Base-by-base conservation (phyloP, 2,888 invertebrate genomes). In the Athalia cordata region DNA sequence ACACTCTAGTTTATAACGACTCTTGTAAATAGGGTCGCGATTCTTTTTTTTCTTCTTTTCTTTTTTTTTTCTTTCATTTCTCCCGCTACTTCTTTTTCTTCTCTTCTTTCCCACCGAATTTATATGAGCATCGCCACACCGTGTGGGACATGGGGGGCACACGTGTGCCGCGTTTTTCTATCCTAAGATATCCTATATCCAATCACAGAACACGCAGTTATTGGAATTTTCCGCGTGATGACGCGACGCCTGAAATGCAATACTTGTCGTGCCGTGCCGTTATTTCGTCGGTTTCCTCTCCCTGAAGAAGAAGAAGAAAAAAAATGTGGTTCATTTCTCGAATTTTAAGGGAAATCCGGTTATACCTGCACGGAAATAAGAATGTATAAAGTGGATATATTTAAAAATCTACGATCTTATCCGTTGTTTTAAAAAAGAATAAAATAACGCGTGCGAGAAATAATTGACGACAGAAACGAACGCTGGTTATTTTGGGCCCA, bases 111-210 rank as follows among this genome's bases (percentile, higher is more conserved):
- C 52, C 3, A 45, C 5, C n/a, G 11, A 59, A 59, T 72, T 9
- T 13, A 72, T 59, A 49, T 3, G 5, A 8, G 13, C 9, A 29
- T 68, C 50, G 29, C 29, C 29, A 29, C 29, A 29, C 29, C 52
- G 29, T 29, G 55, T 47, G 43, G 9, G 5, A 50, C 29, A 29
- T 29, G 29, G 29, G 29, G 29, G 29, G 29, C 29, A 29, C 62
- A 50, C 29, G 61, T 74, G 61, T 55, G 57, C 45, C 70, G 52
- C 57, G 72, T 59, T n/a, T 62, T 62, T 7, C 52, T 72, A 72
- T 72, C 72, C 59, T 50, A 50, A 59, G 72, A 29, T 75, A 75
- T 75, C 75, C 62, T 75, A 62, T 75, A 75, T 62, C 75, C 75
- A 75, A 75, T 75, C 75, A 75, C 61, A 75, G 61, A 29, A 29